Conservation (phyloP, 1,140 invertebrate species). For the Lasaia peninsularis region DNA sequence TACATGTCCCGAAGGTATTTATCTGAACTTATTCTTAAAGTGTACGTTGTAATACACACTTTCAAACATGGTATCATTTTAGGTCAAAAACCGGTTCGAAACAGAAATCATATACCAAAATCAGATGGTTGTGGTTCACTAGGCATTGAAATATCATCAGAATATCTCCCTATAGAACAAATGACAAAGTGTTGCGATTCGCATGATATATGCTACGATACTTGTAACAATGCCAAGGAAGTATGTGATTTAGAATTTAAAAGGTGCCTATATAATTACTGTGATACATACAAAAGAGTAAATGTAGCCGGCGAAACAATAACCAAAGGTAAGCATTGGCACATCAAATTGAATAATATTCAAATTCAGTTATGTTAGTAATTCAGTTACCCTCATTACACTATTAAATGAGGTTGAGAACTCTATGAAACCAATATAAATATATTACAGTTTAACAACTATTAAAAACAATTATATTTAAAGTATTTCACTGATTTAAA, state of each 20-base stretch:
- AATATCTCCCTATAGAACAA: constrained; percentile 85
- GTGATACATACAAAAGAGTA: constrained; percentile 83
- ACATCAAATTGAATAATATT: no score
- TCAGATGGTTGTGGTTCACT: constrained; percentile 91
- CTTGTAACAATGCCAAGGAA: constrained; percentile 90
- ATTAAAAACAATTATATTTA: no score
- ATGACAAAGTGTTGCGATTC: constrained; percentile 91
- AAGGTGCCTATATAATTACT: constrained; percentile 89
- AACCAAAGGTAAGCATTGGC: constrained; percentile 77
- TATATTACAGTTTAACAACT: no score
- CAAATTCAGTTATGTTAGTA: no score
- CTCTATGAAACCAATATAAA: no score
- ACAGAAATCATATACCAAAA: constrained; percentile 84
- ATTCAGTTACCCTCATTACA: no score
- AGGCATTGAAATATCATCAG: constrained; percentile 83
- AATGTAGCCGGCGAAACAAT: constrained; percentile 80
- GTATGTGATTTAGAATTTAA: constrained; percentile 92
- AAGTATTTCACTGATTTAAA: no score
- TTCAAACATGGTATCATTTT: constrained; percentile 38
- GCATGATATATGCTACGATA: constrained; percentile 94
- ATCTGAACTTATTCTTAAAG: constrained; percentile 5
- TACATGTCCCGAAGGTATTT: constrained; percentile 83
- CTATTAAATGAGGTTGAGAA: no score
- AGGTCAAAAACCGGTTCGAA: constrained; percentile 83
- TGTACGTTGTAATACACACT: neutral